These are phyloP conservation scores for Dorcus parallelipipedus DNA, from an alignment of 2,888 invertebrate species.

Conservation along the genomic window DNA sequence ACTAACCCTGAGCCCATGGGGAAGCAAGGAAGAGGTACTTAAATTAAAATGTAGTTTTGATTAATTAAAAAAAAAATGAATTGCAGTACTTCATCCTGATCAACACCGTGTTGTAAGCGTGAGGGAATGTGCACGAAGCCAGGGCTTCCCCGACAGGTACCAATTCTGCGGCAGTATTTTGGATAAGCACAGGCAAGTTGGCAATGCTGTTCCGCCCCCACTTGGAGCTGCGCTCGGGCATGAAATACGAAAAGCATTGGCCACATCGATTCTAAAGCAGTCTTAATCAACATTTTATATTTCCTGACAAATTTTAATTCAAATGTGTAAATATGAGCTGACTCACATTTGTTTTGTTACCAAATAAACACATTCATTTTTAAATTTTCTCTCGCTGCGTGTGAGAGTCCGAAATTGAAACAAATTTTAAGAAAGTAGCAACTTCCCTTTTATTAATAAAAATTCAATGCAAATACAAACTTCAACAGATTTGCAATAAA, in stretches of 20 bases:
- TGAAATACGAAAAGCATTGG: slow-evolving; percentile 62
- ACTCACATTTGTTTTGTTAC: too few species aligned
- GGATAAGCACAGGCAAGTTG: slow-evolving; percentile 81
- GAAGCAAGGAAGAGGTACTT: slow-evolving; percentile 70
- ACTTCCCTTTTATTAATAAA: too few species aligned
- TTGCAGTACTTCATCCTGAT: slow-evolving; percentile 71
- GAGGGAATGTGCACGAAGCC: slow-evolving; percentile 81
- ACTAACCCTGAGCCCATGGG: slow-evolving; percentile 90
- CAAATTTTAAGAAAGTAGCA: too few species aligned
- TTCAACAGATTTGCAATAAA: too few species aligned
- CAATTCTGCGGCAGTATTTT: slow-evolving; percentile 70
- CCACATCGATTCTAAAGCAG: too few species aligned
- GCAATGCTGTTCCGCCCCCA: slow-evolving; percentile 86
- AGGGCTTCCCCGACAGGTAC: slow-evolving; percentile 78
- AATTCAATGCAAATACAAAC: too few species aligned
- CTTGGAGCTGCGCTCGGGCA: slow-evolving; percentile 72
- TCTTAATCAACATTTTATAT: too few species aligned
- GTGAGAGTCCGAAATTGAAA: too few species aligned
- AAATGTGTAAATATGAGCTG: too few species aligned
- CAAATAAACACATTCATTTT: too few species aligned
- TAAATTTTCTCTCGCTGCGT: too few species aligned
- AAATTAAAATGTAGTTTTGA: neutral
- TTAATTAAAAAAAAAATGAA: neutral
- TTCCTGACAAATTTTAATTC: too few species aligned
- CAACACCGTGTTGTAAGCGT: slow-evolving; percentile 81